Percentiles rank a stretch among this genome's conserved stretches.
Evolutionary conservation across 2,113 vertebrate species (phyloP).

Genomic region (Rhineura floridana): DNA sequence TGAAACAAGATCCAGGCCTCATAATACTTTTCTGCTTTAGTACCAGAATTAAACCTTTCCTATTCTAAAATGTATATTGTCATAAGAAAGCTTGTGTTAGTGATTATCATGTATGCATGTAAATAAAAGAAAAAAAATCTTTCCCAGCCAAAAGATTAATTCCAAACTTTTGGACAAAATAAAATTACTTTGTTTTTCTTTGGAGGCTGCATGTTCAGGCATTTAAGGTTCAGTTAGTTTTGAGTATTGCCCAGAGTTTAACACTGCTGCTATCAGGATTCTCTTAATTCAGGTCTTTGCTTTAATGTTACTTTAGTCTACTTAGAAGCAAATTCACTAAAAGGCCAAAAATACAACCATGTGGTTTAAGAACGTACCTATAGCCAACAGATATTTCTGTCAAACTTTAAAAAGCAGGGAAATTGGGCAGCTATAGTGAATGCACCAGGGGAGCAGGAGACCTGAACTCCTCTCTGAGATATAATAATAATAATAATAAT

Average conservation of each 20-base stretch:
- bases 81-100: not conserved
- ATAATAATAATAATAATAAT: too few species aligned
- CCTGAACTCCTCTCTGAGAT: too few species aligned
- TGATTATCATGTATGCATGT: not conserved
- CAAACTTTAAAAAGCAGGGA: too few species aligned
- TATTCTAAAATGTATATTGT: not conserved
- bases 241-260: slow-evolving; percentile 8
- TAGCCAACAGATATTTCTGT: too few species aligned
- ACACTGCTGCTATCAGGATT: not conserved
- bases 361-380: too few species aligned
- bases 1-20: too few species aligned
- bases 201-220: not conserved
- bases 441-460: too few species aligned
- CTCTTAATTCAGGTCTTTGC: not conserved
- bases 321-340: not conserved
- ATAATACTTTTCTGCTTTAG: not conserved
- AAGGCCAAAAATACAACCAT: too few species aligned
- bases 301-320: not conserved
- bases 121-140: not conserved
- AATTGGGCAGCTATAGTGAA: too few species aligned
- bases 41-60: not conserved
- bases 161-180: not conserved
- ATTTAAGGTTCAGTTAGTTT: slow-evolving; percentile 17
- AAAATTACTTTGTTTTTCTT: not conserved
- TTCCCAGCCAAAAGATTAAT: not conserved